phyloP scores from a whole-genome alignment of 1,140 invertebrate genomes.

The Neuroterus valhalla region DNA sequence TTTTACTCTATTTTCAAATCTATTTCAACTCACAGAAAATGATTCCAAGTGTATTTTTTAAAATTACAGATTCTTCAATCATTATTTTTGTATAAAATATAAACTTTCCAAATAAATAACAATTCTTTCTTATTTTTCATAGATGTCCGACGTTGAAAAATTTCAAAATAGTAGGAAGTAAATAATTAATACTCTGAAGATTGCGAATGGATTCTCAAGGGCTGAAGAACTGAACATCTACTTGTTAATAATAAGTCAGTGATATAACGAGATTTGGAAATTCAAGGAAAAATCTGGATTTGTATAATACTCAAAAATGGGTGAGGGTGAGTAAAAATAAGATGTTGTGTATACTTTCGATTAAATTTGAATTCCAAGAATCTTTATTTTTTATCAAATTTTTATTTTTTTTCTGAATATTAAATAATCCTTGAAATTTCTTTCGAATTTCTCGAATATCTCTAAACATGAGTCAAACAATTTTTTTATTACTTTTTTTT shows the following conservation, averaged over 20 bases:
- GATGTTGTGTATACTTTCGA: not conserved
- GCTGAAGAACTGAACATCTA: not conserved
- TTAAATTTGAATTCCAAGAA: no score
- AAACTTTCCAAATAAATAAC: not conserved
- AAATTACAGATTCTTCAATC: not conserved
- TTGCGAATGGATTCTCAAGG: not conserved
- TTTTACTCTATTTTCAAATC: no score
- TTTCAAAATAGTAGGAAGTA: not conserved
- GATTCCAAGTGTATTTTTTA: no score
- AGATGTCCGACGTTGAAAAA: not conserved
- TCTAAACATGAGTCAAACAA: no score
- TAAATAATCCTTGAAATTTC: no score
- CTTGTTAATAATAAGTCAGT: no score
- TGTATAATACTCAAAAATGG: not conserved
- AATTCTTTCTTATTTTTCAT: no score
- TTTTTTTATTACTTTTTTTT: no score
- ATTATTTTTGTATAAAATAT: not conserved
- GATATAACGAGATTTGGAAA: not conserved
- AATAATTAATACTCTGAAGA: not conserved
- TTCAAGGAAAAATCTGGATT: not conserved
- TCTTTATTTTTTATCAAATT: no score
- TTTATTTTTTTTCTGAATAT: no score
- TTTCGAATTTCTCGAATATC: no score
- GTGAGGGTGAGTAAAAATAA: constrained; percentile 3
- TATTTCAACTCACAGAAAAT: no score